phyloP scores from a whole-genome alignment of 1,140 invertebrate genomes.

The Lutraria rhynchaena region DNA sequence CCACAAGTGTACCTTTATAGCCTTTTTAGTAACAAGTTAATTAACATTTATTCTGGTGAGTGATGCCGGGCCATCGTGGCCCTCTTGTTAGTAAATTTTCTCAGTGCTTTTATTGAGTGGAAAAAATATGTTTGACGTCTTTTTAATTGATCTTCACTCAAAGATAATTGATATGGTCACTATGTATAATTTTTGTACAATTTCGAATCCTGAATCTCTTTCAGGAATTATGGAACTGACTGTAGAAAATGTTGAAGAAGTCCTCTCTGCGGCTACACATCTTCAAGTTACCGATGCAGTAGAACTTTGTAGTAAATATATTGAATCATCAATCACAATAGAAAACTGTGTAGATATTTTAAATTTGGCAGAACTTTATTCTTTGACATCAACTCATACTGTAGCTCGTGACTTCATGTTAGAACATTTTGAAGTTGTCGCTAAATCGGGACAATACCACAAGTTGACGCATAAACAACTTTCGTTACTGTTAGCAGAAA shows the following conservation, averaged over 20 bases:
- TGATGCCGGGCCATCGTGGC: no score
- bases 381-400: conserved; percentile 66
- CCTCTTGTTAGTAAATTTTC: no score
- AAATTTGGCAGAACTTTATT: conserved; percentile 80
- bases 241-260: conserved; percentile 79
- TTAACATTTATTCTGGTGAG: no score
- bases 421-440: conserved; percentile 77
- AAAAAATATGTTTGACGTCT: no score
- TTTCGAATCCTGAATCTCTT: no score
- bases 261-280: conserved; percentile 79
- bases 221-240: conserved; percentile 76
- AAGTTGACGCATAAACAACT: conserved; percentile 76
- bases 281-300: conserved; percentile 80
- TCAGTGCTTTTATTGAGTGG: no score
- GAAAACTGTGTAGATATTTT: conserved; percentile 81
- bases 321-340: conserved; percentile 75
- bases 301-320: conserved; percentile 79
- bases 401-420: conserved; percentile 74
- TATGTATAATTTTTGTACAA: no score
- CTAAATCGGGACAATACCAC: conserved; percentile 77
- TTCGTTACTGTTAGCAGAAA: conserved; percentile 72
- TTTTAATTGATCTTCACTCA: no score
- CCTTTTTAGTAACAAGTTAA: no score
- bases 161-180: no score
- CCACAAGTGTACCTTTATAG: no score